Evolutionary conservation across 1,140 invertebrate species (phyloP), one percentile per base, ranked within the genome.

Genomic region (Muscidifurax raptorellus): DNA sequence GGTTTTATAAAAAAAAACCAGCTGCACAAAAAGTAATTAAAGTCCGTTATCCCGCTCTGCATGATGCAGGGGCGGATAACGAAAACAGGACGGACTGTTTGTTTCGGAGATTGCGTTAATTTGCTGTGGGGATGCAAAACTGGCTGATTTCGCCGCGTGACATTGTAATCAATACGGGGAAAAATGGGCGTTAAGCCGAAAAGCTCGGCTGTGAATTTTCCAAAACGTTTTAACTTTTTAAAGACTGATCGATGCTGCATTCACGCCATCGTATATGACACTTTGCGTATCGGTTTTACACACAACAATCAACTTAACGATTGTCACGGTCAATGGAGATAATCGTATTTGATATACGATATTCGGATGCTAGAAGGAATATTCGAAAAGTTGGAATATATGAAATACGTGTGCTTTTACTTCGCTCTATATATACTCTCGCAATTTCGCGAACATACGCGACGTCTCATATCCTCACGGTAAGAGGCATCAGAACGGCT

Each of bases 101-200:
- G 89, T 90, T 90, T 90, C 88, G 87, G 88, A 87, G 89, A 90
- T 90, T 90, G 89, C 87, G 89, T 89, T 90, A 90, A 90, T 90
- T 90, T 89, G 88, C 87, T 87, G 86, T 86, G 87, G 83, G 87
- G 86, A 84, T 22, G 30, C 27, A 59, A 59, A 36, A n/a, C 71
- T 18, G 32, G 32, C 89, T 90, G 89, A 90, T 90, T 90, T 89
- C 87, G 12, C 30, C 87, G 89, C 88, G 87, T 90, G 90, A 90
- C 89, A 87, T 88, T 87, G 87, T 88, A 90, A 90, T 90, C 90
- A 90, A 89, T 88, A 87, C 83, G 86, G 12, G n/a, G 71, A 75
- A 40, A 75, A 75, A 75, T 1, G 27, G 10, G 72, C 72, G 32
- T 74, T 40, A 74, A 74, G n/a, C 18, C 30, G 13, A 2, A 32